Conservation (phyloP, 2,888 invertebrate species). For the Eupithecia dodoneata region DNA sequence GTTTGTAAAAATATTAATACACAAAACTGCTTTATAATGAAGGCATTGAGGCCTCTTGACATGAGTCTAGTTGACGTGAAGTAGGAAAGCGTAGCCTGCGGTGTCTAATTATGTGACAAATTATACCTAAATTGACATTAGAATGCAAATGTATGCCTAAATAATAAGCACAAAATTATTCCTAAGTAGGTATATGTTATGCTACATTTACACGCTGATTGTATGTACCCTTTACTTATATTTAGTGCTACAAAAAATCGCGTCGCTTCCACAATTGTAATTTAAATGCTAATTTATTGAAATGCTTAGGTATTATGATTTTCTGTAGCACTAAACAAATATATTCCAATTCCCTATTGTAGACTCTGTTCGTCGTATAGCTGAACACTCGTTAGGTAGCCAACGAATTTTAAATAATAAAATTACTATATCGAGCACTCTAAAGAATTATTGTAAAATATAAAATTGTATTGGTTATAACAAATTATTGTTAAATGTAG, state of each 20-base stretch:
- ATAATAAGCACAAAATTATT: constrained; percentile 31
- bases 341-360: constrained; percentile 74
- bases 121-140: constrained; percentile 12
- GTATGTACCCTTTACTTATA: constrained; percentile 38
- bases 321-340: constrained; percentile 53
- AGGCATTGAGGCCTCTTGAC: not conserved
- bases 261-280: constrained; percentile 44
- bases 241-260: constrained; percentile 50
- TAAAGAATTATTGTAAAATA: constrained; percentile 74
- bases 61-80: not conserved
- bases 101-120: constrained; percentile 17
- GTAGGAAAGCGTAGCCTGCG: not conserved
- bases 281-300: constrained; percentile 39
- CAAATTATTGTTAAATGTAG: constrained; percentile 62
- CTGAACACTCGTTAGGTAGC: constrained; percentile 78
- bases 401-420: constrained; percentile 79
- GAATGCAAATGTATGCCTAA: constrained; percentile 11
- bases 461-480: constrained; percentile 47
- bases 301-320: constrained; percentile 40
- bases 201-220: constrained; percentile 51
- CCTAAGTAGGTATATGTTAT: constrained; percentile 37
- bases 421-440: constrained; percentile 77
- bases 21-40: not conserved
- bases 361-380: constrained; percentile 72
- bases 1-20: constrained; percentile 16